Percentiles rank a stretch among this genome's conserved stretches.
These are phyloP conservation scores for Baryphthengus martii DNA, from an alignment of 2,113 vertebrate genomes.

Conservation along the genomic window DNA sequence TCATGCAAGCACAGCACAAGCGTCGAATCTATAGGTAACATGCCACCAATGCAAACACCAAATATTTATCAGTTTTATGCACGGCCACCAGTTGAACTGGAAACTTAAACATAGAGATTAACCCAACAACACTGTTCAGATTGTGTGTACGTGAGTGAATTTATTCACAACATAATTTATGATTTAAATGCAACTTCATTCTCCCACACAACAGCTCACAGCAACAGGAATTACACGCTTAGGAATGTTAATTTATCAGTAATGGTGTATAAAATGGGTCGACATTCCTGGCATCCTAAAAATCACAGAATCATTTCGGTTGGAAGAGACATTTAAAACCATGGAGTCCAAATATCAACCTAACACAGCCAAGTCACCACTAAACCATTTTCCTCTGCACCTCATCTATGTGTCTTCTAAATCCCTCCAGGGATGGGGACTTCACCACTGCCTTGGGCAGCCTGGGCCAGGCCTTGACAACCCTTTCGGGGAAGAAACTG, in stretches of 20 bases:
- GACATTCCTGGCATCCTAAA: not conserved
- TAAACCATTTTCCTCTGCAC: no score
- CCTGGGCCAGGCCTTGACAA: no score
- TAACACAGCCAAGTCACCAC: no score
- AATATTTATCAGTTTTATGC: not conserved
- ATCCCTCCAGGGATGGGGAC: no score
- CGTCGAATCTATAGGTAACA: not conserved
- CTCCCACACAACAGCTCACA: not conserved
- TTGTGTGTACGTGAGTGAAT: not conserved
- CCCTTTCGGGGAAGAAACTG: no score
- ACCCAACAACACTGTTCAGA: not conserved
- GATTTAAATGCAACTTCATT: not conserved
- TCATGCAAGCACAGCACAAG: accelerated
- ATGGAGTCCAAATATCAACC: no score
- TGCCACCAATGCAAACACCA: not conserved
- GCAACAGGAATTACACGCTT: not conserved
- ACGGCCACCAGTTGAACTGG: not conserved
- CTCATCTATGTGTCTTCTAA: no score
- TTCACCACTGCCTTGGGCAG: no score
- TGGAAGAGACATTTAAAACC: no score
- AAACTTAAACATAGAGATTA: not conserved
- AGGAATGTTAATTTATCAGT: not conserved
- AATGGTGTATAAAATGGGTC: not conserved
- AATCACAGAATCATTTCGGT: not conserved
- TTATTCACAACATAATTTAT: not conserved